Base-by-base conservation (phyloP, 1,140 invertebrate genomes). In the Tetramorium alpestre region DNA sequence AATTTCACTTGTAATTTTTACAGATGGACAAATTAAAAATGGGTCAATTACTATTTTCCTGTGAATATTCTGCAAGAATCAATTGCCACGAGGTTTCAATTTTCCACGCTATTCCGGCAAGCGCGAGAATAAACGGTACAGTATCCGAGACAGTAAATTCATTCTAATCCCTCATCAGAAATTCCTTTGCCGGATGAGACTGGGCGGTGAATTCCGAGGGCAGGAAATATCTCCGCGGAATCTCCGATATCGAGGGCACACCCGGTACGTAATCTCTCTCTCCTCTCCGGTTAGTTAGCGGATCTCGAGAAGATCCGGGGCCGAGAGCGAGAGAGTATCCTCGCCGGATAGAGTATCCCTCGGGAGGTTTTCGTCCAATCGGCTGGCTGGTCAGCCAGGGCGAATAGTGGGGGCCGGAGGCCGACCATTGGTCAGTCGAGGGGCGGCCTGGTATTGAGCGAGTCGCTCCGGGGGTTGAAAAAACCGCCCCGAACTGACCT, bases 401-500 rank as follows among this genome's bases (percentile, higher is more conserved):
- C 51, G 38, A 7, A 69, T 92, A 90, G 94, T 94, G 95, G 95
- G 95, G 94, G 88, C 87, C 62, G 92, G 81, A 91, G 89, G 80
- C 70, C 93, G 94, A 92, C 90, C 94, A 95, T 95, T 95, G 95
- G 95, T 95, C 95, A 95, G 92, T 92, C 87, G 87, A 85, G 90
- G 93, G 94, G 91, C 92, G 90, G 92, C 89, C 92, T 90, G 94
- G 94, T 95, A 95, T 95, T 94, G 94, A 94, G 94, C 94, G 94
- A 94, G 89, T 92, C 92, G 92, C 90, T 94, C 91, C 92, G 93
- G 93, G 94, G 93, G 93, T 93, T 93, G 93, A 95, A 95, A 95
- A 95, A 95, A 95, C 94, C 94, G 94, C 94, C 94, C 94, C 94
- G 92, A 94, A 95, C 93, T 95, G 94, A 95, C 94, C 94, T 95